These are phyloP conservation scores for Myiopsitta monachus DNA, from an alignment of 2,113 vertebrate genomes.

Conservation along the genomic window DNA sequence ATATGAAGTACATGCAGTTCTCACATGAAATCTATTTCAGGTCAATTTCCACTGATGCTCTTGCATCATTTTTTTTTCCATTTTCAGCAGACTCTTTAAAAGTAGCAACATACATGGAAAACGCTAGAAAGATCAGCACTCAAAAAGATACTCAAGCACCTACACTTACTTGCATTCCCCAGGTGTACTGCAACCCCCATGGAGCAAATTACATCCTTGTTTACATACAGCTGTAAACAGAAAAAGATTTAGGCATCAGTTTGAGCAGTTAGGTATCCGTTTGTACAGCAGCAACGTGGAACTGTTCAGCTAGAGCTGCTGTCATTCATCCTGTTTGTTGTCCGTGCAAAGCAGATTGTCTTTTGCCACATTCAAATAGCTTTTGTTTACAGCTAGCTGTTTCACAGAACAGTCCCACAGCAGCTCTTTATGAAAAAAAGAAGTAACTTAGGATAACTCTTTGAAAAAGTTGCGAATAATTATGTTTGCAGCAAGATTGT, in stretches of 20 bases:
- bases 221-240: constrained; percentile 87
- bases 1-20: background rate
- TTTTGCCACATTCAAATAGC: background rate
- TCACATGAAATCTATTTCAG: background rate
- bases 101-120: background rate
- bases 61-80: background rate
- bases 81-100: background rate
- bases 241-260: constrained; percentile 2
- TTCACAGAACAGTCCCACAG: background rate
- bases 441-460: background rate
- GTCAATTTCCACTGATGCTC: background rate
- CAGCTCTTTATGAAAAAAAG: background rate
- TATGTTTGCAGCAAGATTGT: background rate
- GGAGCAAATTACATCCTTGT: constrained; percentile 88
- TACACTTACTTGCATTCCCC: constrained; percentile 92
- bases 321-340: background rate
- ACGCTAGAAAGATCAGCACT: background rate
- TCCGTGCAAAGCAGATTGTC: background rate
- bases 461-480: background rate
- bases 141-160: background rate
- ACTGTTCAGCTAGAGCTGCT: background rate
- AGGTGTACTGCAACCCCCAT: constrained; percentile 82
- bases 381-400: background rate
- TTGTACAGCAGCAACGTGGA: background rate
- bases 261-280: background rate